Percentiles rank a stretch among this genome's conserved stretches.
Conservation (phyloP, 2,113 vertebrate genomes). For the Colinus virginianus region DNA sequence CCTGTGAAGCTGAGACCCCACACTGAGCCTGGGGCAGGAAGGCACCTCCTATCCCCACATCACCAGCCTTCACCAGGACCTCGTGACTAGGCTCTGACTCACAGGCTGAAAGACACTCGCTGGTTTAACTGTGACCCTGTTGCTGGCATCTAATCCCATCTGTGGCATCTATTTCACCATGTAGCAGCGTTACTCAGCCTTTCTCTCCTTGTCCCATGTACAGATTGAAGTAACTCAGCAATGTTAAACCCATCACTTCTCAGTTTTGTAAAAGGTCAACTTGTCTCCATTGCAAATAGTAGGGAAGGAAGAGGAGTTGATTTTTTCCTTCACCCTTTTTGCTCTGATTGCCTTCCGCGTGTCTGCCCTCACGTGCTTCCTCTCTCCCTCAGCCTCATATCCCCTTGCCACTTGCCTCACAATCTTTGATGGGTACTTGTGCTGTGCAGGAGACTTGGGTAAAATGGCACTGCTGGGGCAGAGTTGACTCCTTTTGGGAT, state of each 20-base stretch:
- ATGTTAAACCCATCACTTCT: neutral
- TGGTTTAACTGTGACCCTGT: conserved; percentile 13
- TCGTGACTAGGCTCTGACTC: conserved; percentile 14
- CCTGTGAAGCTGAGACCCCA: neutral
- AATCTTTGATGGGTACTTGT: neutral
- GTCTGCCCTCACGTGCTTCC: neutral
- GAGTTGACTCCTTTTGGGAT: neutral
- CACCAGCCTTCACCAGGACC: neutral
- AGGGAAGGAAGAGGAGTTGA: neutral
- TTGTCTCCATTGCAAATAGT: neutral
- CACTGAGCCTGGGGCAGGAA: neutral
- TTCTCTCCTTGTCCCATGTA: neutral
- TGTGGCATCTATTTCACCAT: conserved; percentile 31
- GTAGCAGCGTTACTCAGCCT: neutral
- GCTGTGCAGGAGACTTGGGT: neutral
- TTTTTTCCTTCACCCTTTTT: neutral
- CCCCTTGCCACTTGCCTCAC: neutral
- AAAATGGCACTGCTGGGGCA: rapidly evolving
- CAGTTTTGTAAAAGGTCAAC: neutral
- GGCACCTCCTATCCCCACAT: neutral
- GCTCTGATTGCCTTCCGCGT: neutral
- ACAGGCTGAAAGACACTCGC: neutral
- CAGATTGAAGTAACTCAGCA: neutral
- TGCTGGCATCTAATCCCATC: neutral
- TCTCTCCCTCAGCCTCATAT: neutral